Percentiles rank a stretch among this genome's conserved stretches.
Evolutionary conservation across 2,797 vertebrate species (phyloP).

Genomic region (Danionella dracula): DNA sequence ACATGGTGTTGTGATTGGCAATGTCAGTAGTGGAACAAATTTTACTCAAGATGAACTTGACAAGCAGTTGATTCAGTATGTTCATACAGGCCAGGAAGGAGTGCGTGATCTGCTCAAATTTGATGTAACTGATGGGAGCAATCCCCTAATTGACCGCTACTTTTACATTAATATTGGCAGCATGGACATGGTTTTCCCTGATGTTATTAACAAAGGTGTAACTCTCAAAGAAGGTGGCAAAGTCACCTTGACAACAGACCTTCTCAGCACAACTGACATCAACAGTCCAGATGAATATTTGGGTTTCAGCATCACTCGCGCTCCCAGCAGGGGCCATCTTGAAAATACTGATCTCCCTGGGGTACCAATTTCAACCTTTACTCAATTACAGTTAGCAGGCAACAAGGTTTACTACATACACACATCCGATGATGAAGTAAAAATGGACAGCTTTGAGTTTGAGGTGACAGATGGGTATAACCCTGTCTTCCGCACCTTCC

Average conservation of each 20-base stretch:
- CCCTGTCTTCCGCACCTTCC: slow-evolving; percentile 76
- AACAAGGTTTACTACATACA: slow-evolving; percentile 85
- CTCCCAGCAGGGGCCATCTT: slow-evolving; percentile 76
- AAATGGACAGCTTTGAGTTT: slow-evolving; percentile 87
- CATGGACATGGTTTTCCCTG: slow-evolving; percentile 78
- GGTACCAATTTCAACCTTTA: slow-evolving; percentile 78
- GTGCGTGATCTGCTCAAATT: slow-evolving; percentile 81
- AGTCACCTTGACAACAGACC: slow-evolving; percentile 78
- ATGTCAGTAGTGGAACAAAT: slow-evolving; percentile 79
- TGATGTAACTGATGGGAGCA: slow-evolving; percentile 84
- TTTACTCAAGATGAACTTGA: slow-evolving; percentile 85
- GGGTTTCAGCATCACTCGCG: slow-evolving; percentile 74
- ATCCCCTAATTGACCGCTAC: slow-evolving; percentile 77
- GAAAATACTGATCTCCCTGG: slow-evolving; percentile 76
- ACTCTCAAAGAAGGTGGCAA: slow-evolving; percentile 80
- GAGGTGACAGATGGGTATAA: slow-evolving; percentile 81
- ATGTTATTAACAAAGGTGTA: slow-evolving; percentile 82
- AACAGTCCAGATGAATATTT: slow-evolving; percentile 82
- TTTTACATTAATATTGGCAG: slow-evolving; percentile 80
- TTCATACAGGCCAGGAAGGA: slow-evolving; percentile 79
- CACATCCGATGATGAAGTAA: slow-evolving; percentile 79
- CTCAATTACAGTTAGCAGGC: slow-evolving; percentile 77
- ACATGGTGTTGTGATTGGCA: slow-evolving; percentile 65
- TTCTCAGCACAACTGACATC: slow-evolving; percentile 80
- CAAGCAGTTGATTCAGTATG: slow-evolving; percentile 74